These are phyloP conservation scores for Eristalis arbustorum DNA, from an alignment of 2,888 invertebrate species.

Conservation along the genomic window DNA sequence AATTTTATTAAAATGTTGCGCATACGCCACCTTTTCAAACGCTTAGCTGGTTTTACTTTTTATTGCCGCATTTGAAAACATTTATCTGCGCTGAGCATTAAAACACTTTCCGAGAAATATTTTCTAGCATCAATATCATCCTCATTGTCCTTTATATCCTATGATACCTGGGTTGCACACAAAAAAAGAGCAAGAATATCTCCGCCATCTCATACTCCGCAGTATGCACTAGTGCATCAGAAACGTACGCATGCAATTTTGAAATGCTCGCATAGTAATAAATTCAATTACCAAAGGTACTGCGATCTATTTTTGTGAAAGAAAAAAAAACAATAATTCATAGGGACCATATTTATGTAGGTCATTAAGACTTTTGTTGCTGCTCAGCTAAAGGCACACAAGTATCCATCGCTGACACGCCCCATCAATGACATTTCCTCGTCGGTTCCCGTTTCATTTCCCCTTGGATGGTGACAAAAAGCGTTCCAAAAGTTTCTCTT, in stretches of 20 bases:
- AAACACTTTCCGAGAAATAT: no score
- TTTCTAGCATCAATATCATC: no score
- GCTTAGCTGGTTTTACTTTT: neutral
- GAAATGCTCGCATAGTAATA: constrained; percentile 29
- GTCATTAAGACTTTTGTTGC: constrained; percentile 50
- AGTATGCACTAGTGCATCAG: constrained; percentile 1
- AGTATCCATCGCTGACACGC: constrained; percentile 24
- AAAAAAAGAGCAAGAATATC: neutral
- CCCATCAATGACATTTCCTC: constrained; percentile 47
- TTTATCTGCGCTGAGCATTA: no score
- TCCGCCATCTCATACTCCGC: constrained; percentile 24
- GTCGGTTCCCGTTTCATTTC: neutral
- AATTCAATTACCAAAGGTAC: constrained; percentile 65
- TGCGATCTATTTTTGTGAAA: constrained; percentile 57
- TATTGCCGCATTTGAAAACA: neutral
- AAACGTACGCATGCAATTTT: neutral
- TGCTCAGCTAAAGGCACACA: neutral
- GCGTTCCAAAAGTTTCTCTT: constrained; percentile 14
- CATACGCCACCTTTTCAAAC: constrained; percentile 33
- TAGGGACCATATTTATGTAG: constrained; percentile 25
- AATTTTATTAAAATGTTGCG: constrained; percentile 2
- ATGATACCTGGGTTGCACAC: neutral
- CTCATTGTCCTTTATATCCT: neutral
- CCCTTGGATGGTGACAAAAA: constrained; percentile 28
- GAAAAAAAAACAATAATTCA: neutral